Percentiles rank a stretch among this genome's conserved stretches.
These are phyloP conservation scores for Eueides isabella DNA, from an alignment of 1,140 invertebrate species.

Conservation along the genomic window DNA sequence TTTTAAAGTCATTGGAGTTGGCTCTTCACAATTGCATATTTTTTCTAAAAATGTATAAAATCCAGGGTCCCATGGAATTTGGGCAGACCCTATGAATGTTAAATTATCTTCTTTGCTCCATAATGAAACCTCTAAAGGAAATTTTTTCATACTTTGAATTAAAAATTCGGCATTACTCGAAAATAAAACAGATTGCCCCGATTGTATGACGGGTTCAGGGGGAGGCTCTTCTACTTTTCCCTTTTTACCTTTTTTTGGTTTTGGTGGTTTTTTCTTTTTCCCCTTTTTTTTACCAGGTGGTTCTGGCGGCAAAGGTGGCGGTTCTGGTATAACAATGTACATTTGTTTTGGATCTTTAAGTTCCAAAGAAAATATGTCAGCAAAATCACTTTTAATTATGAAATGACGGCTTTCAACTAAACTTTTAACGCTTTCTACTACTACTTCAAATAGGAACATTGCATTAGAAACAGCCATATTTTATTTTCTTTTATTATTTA, in stretches of 20 bases:
- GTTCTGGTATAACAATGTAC: constrained; percentile 75
- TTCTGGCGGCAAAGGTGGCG: constrained; percentile 69
- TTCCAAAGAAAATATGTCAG: constrained; percentile 73
- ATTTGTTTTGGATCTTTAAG: constrained; percentile 76
- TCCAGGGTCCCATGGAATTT: constrained; percentile 64
- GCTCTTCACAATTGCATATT: constrained; percentile 55
- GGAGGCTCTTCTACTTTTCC: constrained; percentile 57
- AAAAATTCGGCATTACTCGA: constrained; percentile 69
- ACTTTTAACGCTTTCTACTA: constrained; percentile 68
- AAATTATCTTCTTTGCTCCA: constrained; percentile 74
- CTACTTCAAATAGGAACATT: constrained; percentile 76
- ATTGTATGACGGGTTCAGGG: constrained; percentile 70
- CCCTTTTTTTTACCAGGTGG: constrained; percentile 68
- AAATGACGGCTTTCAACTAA: constrained; percentile 62
- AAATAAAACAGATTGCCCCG: constrained; percentile 74
- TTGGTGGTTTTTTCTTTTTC: constrained; percentile 60
- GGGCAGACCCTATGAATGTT: constrained; percentile 57
- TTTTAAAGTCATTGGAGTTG: constrained; percentile 56
- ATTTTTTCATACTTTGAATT: constrained; percentile 69
- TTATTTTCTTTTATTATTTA: constrained; percentile 43
- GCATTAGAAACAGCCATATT: constrained; percentile 64
- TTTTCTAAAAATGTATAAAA: constrained; percentile 64
- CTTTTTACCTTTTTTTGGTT: constrained; percentile 68
- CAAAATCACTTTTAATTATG: constrained; percentile 71
- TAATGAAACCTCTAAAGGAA: constrained; percentile 63